Evolutionary conservation across 2,888 invertebrate species (phyloP).

Genomic region (Rhopalosiphum nymphaeae): DNA sequence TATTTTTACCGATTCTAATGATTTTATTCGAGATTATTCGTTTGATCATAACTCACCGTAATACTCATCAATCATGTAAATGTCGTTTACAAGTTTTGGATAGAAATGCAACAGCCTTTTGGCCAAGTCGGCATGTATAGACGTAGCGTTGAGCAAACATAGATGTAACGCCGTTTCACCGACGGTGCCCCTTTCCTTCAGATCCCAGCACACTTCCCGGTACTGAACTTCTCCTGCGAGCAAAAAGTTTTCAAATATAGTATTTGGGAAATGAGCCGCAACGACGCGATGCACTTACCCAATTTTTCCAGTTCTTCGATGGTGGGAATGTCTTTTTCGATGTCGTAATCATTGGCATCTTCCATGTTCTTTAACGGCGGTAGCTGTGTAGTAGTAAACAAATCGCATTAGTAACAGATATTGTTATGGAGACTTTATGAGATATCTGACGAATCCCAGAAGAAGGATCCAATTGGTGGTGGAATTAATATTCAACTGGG

Average conservation of each 20-base stretch:
- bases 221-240: constrained; percentile 78
- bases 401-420: constrained; percentile 37
- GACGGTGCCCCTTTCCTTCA: constrained; percentile 93
- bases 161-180: constrained; percentile 96
- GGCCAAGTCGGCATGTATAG: constrained; percentile 92
- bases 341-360: constrained; percentile 86
- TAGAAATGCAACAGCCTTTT: constrained; percentile 91
- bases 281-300: constrained; percentile 69
- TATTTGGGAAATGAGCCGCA: not conserved
- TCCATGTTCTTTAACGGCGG: constrained; percentile 84
- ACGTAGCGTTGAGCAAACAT: constrained; percentile 91
- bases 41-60: constrained; percentile 77
- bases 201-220: constrained; percentile 90
- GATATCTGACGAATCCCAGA: not conserved
- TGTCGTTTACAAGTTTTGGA: constrained; percentile 95
- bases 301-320: constrained; percentile 72
- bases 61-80: constrained; percentile 96
- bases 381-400: constrained; percentile 72
- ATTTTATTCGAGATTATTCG: not conserved
- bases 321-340: constrained; percentile 77
- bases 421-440: not conserved
- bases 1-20: not conserved
- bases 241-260: not conserved
- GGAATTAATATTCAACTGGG: constrained; percentile 27
- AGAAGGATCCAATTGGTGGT: not conserved